Evolutionary conservation across 2,113 vertebrate species (phyloP).

Genomic region (Periophthalmus modestus): DNA sequence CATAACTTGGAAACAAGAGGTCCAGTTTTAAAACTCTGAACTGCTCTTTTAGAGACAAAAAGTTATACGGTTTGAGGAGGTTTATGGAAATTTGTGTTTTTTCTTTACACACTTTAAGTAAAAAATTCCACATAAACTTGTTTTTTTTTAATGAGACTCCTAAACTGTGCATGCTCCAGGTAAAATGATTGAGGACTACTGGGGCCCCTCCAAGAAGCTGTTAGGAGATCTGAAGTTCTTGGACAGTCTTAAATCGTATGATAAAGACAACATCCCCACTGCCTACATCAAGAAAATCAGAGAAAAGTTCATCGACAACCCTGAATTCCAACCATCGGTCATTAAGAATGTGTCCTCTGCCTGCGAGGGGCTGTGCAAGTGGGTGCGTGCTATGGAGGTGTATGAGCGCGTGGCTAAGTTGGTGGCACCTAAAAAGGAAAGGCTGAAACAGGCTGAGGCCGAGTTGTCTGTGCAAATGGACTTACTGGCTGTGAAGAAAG

Average conservation of each 20-base stretch:
- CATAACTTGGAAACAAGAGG: too few relatives aligned
- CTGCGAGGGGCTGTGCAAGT: slow-evolving; percentile 89
- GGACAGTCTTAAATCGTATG: slow-evolving; percentile 88
- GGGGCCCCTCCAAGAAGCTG: slow-evolving; percentile 90
- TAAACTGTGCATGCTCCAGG: slow-evolving; percentile 29
- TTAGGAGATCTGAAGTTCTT: slow-evolving; percentile 89
- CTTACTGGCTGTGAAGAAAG: slow-evolving; percentile 82
- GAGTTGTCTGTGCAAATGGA: slow-evolving; percentile 81
- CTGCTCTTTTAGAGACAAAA: too few relatives aligned
- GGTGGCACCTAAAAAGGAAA: slow-evolving; percentile 87
- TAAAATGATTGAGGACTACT: slow-evolving; percentile 89
- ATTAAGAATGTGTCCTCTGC: slow-evolving; percentile 88
- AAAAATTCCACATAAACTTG: too few relatives aligned
- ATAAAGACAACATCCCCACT: slow-evolving; percentile 88
- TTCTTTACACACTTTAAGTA: too few relatives aligned
- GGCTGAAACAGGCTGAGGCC: slow-evolving; percentile 80
- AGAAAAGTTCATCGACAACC: slow-evolving; percentile 88
- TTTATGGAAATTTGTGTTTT: too few relatives aligned
- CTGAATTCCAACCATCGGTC: slow-evolving; percentile 90
- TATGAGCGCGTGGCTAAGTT: slow-evolving; percentile 88
- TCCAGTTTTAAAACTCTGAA: too few relatives aligned
- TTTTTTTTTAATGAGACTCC: too few relatives aligned
- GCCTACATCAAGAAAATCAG: slow-evolving; percentile 83
- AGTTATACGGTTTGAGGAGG: too few relatives aligned
- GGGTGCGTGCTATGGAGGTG: slow-evolving; percentile 89